phyloP scores from a whole-genome alignment of 2,888 invertebrate species.

The Callyntrura guangdongensis region DNA sequence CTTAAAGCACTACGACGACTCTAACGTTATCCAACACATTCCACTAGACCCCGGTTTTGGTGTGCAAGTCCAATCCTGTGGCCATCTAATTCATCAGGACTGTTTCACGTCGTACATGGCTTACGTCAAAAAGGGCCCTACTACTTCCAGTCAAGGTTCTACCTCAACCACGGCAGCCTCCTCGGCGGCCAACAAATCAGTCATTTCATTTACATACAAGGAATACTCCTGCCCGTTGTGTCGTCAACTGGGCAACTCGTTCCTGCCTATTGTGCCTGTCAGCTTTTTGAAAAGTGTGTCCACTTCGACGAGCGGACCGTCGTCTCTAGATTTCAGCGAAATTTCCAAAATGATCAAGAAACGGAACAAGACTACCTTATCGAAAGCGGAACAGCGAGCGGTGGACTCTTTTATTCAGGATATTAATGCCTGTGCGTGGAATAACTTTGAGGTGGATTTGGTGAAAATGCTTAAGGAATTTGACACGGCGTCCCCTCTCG shows the following conservation, averaged over 20 bases:
- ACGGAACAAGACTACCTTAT: conserved; percentile 57
- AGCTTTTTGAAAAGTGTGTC: neutral
- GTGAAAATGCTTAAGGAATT: conserved; percentile 55
- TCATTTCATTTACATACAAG: conserved; percentile 74
- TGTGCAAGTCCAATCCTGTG: conserved; percentile 79
- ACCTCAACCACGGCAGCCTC: conserved; percentile 14
- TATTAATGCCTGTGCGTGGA: conserved; percentile 71
- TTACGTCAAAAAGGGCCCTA: conserved; percentile 71
- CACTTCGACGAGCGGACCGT: neutral
- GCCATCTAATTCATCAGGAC: conserved; percentile 81
- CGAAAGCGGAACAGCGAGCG: conserved; percentile 56
- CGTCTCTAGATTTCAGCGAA: conserved; percentile 32
- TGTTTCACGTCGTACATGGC: conserved; percentile 78
- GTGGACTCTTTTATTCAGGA: conserved; percentile 64
- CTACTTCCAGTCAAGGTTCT: conserved; percentile 34
- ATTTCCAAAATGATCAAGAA: conserved; percentile 74
- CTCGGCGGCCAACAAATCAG: neutral
- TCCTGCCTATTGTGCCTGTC: conserved; percentile 75
- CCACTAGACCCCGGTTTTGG: conserved; percentile 77
- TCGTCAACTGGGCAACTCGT: conserved; percentile 79
- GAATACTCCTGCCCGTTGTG: conserved; percentile 80
- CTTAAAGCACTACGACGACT: conserved; percentile 73
- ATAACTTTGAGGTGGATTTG: conserved; percentile 62
- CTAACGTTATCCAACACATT: conserved; percentile 73
- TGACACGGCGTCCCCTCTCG: conserved; percentile 61